Evolutionary conservation across 2,797 vertebrate species (phyloP).

Genomic region (Bufotes viridis): DNA sequence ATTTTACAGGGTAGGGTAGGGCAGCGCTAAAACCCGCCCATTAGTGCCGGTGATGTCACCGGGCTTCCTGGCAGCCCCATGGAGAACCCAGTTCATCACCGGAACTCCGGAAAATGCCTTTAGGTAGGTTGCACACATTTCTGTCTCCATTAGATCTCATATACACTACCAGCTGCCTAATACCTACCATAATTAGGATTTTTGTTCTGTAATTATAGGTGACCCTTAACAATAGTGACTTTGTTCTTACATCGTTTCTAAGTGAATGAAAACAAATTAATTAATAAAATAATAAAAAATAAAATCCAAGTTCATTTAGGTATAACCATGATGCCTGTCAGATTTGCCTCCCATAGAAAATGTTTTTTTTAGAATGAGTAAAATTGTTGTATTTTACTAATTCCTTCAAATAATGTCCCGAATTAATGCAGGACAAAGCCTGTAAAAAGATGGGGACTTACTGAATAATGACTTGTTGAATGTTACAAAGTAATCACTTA

Average conservation of each 20-base stretch:
- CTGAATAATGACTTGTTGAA: constrained; percentile 48
- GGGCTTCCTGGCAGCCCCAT: too few relatives aligned
- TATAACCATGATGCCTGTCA: neutral
- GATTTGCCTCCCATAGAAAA: neutral
- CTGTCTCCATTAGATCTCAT: too few relatives aligned
- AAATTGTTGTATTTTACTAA: constrained; percentile 41
- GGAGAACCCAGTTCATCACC: too few relatives aligned
- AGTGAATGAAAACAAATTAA: neutral
- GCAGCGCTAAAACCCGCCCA: too few relatives aligned
- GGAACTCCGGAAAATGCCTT: too few relatives aligned
- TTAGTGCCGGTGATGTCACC: too few relatives aligned
- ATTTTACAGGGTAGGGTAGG: too few relatives aligned
- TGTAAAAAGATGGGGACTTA: constrained; percentile 27
- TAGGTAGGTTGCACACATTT: too few relatives aligned
- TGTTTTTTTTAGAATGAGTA: neutral
- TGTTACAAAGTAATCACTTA: constrained; percentile 67
- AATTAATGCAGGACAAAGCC: constrained; percentile 5
- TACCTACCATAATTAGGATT: too few relatives aligned
- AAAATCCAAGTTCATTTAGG: neutral
- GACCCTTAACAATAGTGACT: too few relatives aligned
- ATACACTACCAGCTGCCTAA: too few relatives aligned
- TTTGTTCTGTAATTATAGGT: too few relatives aligned
- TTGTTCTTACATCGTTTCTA: neutral
- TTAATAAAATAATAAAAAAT: neutral
- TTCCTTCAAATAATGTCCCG: constrained; percentile 23